phyloP scores from a whole-genome alignment of 2,888 invertebrate species.

The Zaprionus lineosus region DNA sequence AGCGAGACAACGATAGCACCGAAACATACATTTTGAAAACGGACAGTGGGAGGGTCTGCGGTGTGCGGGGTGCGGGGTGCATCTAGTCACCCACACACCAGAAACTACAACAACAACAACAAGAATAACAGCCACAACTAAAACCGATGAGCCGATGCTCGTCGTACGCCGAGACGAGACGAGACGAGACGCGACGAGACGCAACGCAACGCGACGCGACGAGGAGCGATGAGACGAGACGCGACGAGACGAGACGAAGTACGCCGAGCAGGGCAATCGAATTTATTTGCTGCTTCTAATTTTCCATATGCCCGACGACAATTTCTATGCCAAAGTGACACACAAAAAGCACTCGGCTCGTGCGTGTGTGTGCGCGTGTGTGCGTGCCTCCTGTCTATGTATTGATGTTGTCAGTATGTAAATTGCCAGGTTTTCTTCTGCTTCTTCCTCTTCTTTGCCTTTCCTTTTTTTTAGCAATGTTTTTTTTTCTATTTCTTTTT shows the following conservation, averaged over 20 bases:
- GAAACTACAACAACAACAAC: slow-evolving; percentile 24
- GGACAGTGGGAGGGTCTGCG: no score
- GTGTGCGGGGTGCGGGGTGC: no score
- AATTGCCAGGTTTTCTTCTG: slow-evolving; percentile 62
- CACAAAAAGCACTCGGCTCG: slow-evolving; percentile 53
- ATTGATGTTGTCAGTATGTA: slow-evolving; percentile 75
- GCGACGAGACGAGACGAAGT: slow-evolving; percentile 35
- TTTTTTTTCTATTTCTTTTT: slow-evolving; percentile 28
- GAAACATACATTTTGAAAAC: slow-evolving; percentile 55
- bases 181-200: slow-evolving; percentile 1
- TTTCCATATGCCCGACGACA: slow-evolving; percentile 61
- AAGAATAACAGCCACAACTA: slow-evolving; percentile 24
- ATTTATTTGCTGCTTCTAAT: slow-evolving; percentile 75
- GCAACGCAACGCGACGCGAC: slow-evolving; percentile 44
- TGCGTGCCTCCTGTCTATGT: slow-evolving; percentile 19
- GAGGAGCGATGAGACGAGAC: slow-evolving; percentile 14
- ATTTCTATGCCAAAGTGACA: slow-evolving; percentile 76
- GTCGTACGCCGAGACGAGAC: not conserved
- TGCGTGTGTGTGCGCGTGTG: slow-evolving; percentile 9
- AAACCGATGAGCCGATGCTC: slow-evolving; percentile 17
- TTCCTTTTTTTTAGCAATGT: no score
- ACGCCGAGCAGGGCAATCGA: slow-evolving; percentile 71
- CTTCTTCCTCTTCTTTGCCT: no score
- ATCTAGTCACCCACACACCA: slow-evolving; percentile 71
- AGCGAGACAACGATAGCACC: slow-evolving; percentile 73